Evolutionary conservation across 2,113 vertebrate genomes (phyloP).

Genomic region (Oplegnathus fasciatus): DNA sequence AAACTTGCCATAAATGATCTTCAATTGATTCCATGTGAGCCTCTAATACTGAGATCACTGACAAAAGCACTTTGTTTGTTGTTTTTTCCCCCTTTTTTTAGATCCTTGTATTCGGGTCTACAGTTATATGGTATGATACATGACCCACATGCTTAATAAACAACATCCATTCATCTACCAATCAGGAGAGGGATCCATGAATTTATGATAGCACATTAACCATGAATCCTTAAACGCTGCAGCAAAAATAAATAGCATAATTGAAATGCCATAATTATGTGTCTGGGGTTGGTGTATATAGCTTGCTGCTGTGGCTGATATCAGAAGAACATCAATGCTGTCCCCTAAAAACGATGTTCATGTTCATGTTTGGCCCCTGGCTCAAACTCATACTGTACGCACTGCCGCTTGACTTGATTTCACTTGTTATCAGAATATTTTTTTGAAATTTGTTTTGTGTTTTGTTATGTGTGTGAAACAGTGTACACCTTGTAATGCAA

Average conservation of each 20-base stretch:
- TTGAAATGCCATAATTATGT: not conserved
- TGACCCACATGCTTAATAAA: not conserved
- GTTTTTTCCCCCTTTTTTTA: not conserved
- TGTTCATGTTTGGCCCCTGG: too few relatives aligned
- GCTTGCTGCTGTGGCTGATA: not conserved
- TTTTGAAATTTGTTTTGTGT: too few relatives aligned
- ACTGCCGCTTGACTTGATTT: too few relatives aligned
- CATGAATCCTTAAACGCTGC: too few relatives aligned
- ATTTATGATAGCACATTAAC: not conserved
- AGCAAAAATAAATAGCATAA: not conserved
- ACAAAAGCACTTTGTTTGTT: not conserved
- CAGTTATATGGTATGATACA: not conserved
- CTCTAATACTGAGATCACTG: not conserved
- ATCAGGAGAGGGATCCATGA: not conserved
- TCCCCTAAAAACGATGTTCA: not conserved
- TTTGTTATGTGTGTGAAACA: too few relatives aligned
- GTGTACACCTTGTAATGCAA: too few relatives aligned
- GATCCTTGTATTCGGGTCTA: not conserved
- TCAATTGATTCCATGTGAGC: not conserved
- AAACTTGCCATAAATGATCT: constrained; percentile 2
- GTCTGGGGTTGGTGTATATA: not conserved
- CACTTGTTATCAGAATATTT: too few relatives aligned
- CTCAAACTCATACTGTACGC: too few relatives aligned
- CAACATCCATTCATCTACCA: not conserved
- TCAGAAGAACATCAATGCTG: not conserved